Percentiles rank a stretch among this genome's conserved stretches.
Conservation (phyloP, 2,797 vertebrate species). For the Channa striata region DNA sequence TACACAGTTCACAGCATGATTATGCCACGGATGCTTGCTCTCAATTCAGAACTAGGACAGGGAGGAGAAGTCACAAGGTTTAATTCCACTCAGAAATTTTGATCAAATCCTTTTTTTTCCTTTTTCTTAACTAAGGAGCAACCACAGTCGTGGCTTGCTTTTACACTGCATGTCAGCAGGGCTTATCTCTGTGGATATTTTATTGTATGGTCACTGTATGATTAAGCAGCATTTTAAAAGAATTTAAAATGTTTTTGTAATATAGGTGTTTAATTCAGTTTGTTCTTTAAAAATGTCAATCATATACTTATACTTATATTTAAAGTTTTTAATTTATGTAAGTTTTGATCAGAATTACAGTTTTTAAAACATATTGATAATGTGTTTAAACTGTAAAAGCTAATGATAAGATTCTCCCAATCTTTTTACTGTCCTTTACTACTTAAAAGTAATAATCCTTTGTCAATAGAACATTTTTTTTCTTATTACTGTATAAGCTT, state of each 20-base stretch:
- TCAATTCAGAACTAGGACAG: slow-evolving; percentile 19
- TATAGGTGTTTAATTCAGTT: not conserved
- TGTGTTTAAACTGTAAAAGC: not conserved
- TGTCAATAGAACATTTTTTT: not conserved
- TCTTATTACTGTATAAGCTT: not conserved
- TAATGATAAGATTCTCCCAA: not conserved
- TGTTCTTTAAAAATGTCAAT: not conserved
- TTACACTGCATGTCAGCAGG: slow-evolving; percentile 15
- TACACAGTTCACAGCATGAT: slow-evolving; percentile 16
- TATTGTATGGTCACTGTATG: not conserved
- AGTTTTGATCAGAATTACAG: no score
- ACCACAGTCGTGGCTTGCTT: slow-evolving; percentile 21
- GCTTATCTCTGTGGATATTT: not conserved
- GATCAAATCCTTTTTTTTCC: slow-evolving; percentile 58
- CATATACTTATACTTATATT: no score
- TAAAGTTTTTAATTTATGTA: no score
- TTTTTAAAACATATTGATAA: not conserved
- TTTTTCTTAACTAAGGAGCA: slow-evolving; percentile 22
- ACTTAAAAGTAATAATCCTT: not conserved
- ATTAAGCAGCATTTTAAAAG: not conserved
- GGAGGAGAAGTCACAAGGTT: slow-evolving; percentile 27
- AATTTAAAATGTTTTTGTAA: not conserved
- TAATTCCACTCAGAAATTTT: slow-evolving; percentile 50
- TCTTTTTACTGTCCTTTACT: not conserved
- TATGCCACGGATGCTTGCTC: slow-evolving; percentile 13